Conservation (phyloP, 2,888 invertebrate genomes). For the Epinotia bilunana region DNA sequence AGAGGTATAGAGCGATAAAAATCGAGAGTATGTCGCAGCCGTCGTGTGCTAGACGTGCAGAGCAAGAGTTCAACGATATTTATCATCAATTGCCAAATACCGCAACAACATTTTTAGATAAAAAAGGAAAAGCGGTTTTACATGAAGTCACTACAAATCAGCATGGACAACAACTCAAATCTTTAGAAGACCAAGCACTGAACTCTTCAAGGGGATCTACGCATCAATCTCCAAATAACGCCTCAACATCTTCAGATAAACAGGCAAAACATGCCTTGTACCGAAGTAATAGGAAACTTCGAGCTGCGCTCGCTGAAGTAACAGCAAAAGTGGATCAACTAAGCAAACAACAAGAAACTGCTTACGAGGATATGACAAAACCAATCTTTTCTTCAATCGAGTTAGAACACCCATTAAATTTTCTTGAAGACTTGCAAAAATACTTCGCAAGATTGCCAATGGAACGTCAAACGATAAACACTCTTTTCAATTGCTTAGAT, state of each 20-base stretch:
- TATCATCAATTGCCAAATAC: too few relatives aligned
- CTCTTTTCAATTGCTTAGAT: not conserved
- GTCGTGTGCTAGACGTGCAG: too few relatives aligned
- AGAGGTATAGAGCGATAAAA: too few relatives aligned
- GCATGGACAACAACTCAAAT: too few relatives aligned
- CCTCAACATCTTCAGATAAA: not conserved
- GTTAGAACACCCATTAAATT: conserved; percentile 14
- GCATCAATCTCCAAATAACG: not conserved
- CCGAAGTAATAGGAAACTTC: not conserved
- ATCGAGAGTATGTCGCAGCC: too few relatives aligned
- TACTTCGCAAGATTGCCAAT: not conserved
- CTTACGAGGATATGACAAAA: not conserved
- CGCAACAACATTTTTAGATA: too few relatives aligned
- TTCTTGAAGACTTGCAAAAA: conserved; percentile 1
- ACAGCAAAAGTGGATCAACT: not conserved
- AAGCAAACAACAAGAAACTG: not conserved
- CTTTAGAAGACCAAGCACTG: too few relatives aligned
- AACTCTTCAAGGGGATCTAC: too few relatives aligned
- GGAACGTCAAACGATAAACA: not conserved
- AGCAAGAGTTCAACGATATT: too few relatives aligned
- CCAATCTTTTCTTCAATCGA: not conserved
- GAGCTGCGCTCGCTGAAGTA: not conserved
- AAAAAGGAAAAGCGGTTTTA: too few relatives aligned
- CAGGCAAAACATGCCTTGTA: not conserved
- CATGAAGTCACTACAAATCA: too few relatives aligned